Evolutionary conservation across 2,113 vertebrate species (phyloP), one percentile per base, ranked within the genome.

Genomic region (Mormyrus lacerda): DNA sequence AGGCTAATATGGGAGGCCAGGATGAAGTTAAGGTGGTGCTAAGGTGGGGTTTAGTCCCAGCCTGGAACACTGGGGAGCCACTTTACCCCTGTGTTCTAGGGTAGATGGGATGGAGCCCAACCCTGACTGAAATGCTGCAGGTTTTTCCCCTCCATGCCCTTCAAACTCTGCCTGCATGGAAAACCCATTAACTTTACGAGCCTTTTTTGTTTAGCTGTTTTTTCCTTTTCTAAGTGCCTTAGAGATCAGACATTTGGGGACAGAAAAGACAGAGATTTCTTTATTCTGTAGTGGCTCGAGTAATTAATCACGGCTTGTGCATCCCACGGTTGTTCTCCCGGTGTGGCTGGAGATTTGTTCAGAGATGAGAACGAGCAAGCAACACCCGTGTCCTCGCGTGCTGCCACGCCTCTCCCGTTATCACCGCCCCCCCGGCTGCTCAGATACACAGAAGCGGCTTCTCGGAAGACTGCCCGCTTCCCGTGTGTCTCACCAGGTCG

Each of bases 381-480:
- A 1, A 9, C 24, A 9, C 7, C 55, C 24, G n/a, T n/a, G 61
- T 31, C 61, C 61, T 4, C 3, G 1, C 10, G 10, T 11, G 27
- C 9, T 31, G 27, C 61, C 61, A 9, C 61, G 1, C 61, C 61
- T 13, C 61, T 13, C n/a, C 27, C 27, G 10, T 1, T 15, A 13
- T 27, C 61, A 31, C n/a, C n/a, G 0, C n/a, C n/a, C 88, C 61
- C 89, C 90, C 89, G 91, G 92, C 90, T 92, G 93, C 92, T 91
- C 88, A 88, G 50, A 53, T 8, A 76, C 31, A 86, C 76, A 91
- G 79, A 88, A 31, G 88, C 51, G 48, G 69, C 90, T 90, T 48
- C 42, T 94, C 94, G 93, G 93, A 94, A 93, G 92, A 44, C 45
- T 87, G 9, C 50, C 91, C 89, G 65, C 65, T 15, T 42, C 35